A percentile compares a stretch with the other conserved stretches of the same genome.
Evolutionary conservation across 2,888 invertebrate species (phyloP).

Genomic region (Apamea sordens): DNA sequence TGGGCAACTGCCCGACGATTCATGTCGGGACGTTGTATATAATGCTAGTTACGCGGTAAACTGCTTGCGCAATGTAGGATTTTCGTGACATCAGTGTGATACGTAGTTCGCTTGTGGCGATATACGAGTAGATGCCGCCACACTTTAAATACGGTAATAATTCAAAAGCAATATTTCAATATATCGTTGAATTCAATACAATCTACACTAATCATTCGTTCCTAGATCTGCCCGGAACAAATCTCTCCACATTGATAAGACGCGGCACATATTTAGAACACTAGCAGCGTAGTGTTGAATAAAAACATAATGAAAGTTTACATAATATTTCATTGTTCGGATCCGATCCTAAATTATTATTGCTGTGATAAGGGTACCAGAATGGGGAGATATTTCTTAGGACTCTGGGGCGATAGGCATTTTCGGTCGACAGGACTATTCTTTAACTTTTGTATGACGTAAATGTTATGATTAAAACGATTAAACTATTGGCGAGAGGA

Average conservation of each 20-base stretch:
- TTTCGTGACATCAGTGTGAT: not conserved
- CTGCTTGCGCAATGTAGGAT: not conserved
- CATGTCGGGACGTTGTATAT: not conserved
- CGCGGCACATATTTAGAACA: constrained; percentile 44
- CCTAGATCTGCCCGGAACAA: constrained; percentile 38
- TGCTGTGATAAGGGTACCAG: constrained; percentile 31
- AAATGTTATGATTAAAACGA: too few relatives aligned
- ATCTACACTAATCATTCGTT: constrained; percentile 27
- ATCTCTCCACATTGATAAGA: constrained; percentile 52
- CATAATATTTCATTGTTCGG: constrained; percentile 56
- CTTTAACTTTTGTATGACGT: not conserved
- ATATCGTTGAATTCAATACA: constrained; percentile 12
- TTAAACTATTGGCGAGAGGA: too few relatives aligned
- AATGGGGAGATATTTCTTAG: not conserved
- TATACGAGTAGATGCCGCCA: not conserved
- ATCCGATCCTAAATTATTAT: constrained; percentile 47
- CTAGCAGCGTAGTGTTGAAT: constrained; percentile 30
- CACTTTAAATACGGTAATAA: not conserved
- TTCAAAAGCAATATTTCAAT: not conserved
- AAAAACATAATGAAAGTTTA: constrained; percentile 56
- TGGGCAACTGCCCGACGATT: not conserved
- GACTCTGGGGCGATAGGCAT: not conserved
- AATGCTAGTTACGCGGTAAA: not conserved
- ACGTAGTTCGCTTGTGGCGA: not conserved
- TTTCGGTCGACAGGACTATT: not conserved